These are phyloP conservation scores for Ambastaia sidthimunki DNA, from an alignment of 2,797 vertebrate genomes.

Conservation along the genomic window DNA sequence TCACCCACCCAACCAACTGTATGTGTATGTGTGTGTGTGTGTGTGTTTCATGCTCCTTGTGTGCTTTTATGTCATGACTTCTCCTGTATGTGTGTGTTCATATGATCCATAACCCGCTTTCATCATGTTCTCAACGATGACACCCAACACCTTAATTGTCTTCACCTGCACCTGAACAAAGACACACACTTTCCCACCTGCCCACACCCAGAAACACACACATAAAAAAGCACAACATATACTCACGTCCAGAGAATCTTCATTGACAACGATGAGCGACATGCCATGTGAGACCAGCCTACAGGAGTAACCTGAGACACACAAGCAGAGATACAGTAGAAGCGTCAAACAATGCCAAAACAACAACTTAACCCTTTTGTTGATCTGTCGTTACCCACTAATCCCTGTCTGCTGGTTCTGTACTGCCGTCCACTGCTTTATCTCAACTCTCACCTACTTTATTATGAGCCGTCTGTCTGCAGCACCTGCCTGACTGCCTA, in stretches of 20 bases:
- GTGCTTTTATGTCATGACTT: slow-evolving; percentile 14
- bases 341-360: slow-evolving; percentile 23
- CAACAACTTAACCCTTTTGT: slow-evolving; percentile 48
- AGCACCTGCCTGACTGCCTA: slow-evolving; percentile 14
- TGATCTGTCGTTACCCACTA: slow-evolving; percentile 43
- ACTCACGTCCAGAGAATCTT: slow-evolving; percentile 98
- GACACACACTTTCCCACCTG: slow-evolving; percentile 71
- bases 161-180: slow-evolving; percentile 77
- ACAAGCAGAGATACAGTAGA: slow-evolving; percentile 22
- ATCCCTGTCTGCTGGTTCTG: slow-evolving; percentile 23
- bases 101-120: slow-evolving; percentile 58
- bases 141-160: slow-evolving; percentile 82
- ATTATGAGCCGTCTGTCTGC: slow-evolving; percentile 16
- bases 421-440: slow-evolving; percentile 31
- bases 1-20: background rate
- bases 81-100: slow-evolving; percentile 26
- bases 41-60: slow-evolving; percentile 33
- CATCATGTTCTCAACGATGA: slow-evolving; percentile 72
- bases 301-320: slow-evolving; percentile 91
- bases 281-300: slow-evolving; percentile 93
- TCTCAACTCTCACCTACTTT: slow-evolving; percentile 36
- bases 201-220: slow-evolving; percentile 70
- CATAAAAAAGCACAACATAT: slow-evolving; percentile 47
- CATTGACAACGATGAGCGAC: slow-evolving; percentile 96
- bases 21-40: slow-evolving; percentile 22